These are phyloP conservation scores for Oreochromis tanganicae DNA, from an alignment of 2,113 vertebrate genomes.

Conservation along the genomic window DNA sequence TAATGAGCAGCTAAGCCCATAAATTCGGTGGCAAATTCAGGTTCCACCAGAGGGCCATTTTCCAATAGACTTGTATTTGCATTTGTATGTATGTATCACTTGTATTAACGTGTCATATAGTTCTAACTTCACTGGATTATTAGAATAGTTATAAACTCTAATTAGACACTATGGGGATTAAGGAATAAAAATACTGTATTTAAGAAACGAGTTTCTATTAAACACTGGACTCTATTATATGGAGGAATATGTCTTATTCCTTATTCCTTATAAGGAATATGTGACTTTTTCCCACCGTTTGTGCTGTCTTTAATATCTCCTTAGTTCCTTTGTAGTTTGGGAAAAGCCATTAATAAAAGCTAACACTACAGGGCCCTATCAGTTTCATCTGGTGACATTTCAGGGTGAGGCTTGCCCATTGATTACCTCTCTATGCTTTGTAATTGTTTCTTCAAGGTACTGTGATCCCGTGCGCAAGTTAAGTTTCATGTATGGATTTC, in stretches of 20 bases:
- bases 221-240: background rate
- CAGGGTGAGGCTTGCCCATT: conserved; percentile 40
- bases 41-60: background rate
- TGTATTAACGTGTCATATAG: background rate
- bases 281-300: background rate
- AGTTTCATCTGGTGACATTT: conserved; percentile 64
- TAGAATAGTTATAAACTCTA: background rate
- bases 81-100: background rate
- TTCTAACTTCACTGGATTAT: background rate
- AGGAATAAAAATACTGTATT: background rate
- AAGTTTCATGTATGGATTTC: conserved; percentile 68
- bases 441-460: conserved; percentile 70
- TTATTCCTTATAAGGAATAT: background rate
- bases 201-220: background rate
- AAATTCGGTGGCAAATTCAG: background rate
- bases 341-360: conserved; percentile 38
- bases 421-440: conserved; percentile 63
- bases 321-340: conserved; percentile 15
- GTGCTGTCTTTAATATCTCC: background rate
- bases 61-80: background rate
- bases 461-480: conserved; percentile 42
- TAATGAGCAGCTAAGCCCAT: background rate
- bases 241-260: background rate
- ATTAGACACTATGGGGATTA: background rate
- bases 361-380: conserved; percentile 31